Base-by-base conservation (phyloP, 2,113 vertebrate genomes). In the Formicarius rufipectus region DNA sequence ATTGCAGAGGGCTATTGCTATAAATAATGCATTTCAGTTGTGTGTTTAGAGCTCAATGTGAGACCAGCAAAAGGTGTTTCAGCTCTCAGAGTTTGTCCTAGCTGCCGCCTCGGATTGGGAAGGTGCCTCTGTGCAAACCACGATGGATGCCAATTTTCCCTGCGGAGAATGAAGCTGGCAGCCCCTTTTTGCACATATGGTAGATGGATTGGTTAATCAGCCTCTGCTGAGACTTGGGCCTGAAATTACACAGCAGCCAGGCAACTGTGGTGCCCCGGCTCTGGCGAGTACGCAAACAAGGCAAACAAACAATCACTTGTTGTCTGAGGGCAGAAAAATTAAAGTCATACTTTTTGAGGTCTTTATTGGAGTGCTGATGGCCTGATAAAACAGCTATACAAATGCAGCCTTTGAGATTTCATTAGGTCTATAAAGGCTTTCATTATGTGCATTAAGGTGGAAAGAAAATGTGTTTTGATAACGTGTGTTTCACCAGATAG, bases 131-230 rank as follows among this genome's bases (percentile, higher is more conserved):
- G 83, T 53, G 37, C 67, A 73, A 95, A 93, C 96, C 93, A 77
- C 96, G 91, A 97, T 97, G 98, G 98, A 97, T 98, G 98, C 97
- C 97, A 98, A 95, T 98, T 98, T 97, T 98, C 96, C 98, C 97
- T 97, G 97, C 81, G 74, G 94, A 95, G 98, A 96, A 77, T 93
- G 96, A 97, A 97, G 97, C 98, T 98, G 98, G 98, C 98, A 98
- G 93, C 94, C 98, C 97, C 97, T 98, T 93, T 94, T 93, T 97
- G 98, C 98, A 98, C 99, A 99, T 99, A 99, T 99, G 99, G 98
- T 98, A 98, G 98, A 99, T 98, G 98, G 97, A 98, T 98, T 98
- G 98, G 98, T 97, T 98, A 98, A 98, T 98, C 98, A 98, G 97
- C 89, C 90, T 98, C 97, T 97, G 97, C 98, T 98, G 98, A 98